Base-by-base conservation (phyloP, 2,113 vertebrate genomes). In the Baryphthengus martii region DNA sequence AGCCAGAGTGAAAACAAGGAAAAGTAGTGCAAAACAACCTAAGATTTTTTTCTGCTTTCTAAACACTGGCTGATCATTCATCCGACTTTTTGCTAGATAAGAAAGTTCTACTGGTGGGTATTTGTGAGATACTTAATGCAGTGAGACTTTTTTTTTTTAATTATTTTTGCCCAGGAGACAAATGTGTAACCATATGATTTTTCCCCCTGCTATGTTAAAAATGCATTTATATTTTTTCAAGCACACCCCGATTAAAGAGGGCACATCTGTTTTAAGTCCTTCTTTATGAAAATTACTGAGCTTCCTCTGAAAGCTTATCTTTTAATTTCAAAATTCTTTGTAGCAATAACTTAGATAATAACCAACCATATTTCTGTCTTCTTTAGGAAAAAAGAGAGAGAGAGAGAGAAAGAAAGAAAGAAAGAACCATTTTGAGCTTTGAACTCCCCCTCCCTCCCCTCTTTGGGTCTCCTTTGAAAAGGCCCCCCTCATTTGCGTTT, bases 271-370 rank as follows among this genome's bases (percentile, higher is more conserved):
- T 98, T 98, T 93, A 98, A 98, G 97, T 97, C 96, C 94, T 89
- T 95, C 97, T 97, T 98, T 97, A 98, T 98, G 97, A 97, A 98
- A 97, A 98, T 96, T 89, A 97, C 96, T 95, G 95, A 88, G 96
- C 96, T 97, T 97, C 97, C 96, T 97, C 93, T n/a, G 93, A 82
- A 75, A 68, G 89, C 97, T 98, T 98, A 97, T 97, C 98, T 98
- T 98, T 98, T 98, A 98, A 98, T 98, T 98, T 98, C 55, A 56
- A 97, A 96, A 97, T 97, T 97, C 97, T 98, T 98, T 97, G 96
- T 97, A 97, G 97, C 97, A 96, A 97, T 98, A 97, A 98, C 96
- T 97, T 94, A 97, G 97, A 98, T 98, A 98, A 98, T 98, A 97
- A 97, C 96, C 97, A 91, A 94, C 97, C 96, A 88, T 97, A 98